Percentiles rank a stretch among this genome's conserved stretches.
phyloP scores from a whole-genome alignment of 2,113 vertebrate genomes.

The Cyanoramphus novaezelandiae region DNA sequence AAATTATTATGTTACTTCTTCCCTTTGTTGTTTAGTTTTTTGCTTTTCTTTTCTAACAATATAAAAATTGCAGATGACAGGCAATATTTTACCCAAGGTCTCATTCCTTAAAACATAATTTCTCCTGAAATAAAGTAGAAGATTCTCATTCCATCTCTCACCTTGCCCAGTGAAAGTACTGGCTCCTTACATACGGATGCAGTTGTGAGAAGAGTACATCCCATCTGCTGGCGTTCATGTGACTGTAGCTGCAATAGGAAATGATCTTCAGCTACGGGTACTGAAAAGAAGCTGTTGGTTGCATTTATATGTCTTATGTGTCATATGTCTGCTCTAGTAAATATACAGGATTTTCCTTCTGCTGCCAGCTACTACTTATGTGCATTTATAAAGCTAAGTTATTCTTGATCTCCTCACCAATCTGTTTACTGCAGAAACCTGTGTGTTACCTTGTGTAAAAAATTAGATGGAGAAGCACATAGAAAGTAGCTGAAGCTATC shows the following conservation, averaged over 20 bases:
- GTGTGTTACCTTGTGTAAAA: not conserved
- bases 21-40: not conserved
- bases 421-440: not conserved
- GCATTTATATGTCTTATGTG: not conserved
- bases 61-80: not conserved
- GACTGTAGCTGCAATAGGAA: not conserved
- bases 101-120: not conserved
- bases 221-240: not conserved
- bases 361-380: not conserved
- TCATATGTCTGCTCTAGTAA: not conserved
- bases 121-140: not conserved
- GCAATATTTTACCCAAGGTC: not conserved
- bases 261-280: not conserved
- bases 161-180: not conserved
- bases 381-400: not conserved
- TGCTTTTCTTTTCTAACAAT: not conserved
- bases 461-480: not conserved
- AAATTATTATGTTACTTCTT: not conserved
- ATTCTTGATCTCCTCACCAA: not conserved
- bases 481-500: not conserved
- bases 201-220: not conserved
- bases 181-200: not conserved
- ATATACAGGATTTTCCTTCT: not conserved
- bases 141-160: not conserved
- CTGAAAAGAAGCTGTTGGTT: not conserved